Conservation (phyloP, 2,888 invertebrate species). For the Phanerotoma sp. region DNA sequence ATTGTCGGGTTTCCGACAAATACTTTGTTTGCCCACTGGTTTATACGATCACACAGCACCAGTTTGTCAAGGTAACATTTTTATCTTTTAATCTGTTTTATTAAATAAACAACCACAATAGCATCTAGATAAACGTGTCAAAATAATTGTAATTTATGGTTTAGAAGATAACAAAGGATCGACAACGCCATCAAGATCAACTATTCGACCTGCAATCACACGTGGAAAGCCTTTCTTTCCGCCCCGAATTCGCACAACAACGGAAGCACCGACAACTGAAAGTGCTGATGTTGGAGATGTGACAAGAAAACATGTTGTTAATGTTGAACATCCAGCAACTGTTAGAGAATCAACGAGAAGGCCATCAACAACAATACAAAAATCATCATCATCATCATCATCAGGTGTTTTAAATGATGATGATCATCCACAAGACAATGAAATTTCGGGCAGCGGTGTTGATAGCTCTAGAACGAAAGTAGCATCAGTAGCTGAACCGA, state of each 20-base stretch:
- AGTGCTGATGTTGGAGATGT: conserved; percentile 40
- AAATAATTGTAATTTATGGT: too few species aligned
- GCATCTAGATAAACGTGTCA: too few species aligned
- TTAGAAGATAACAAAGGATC: neutral
- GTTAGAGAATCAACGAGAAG: conserved; percentile 49
- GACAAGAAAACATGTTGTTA: conserved; percentile 6
- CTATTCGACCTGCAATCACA: conserved; percentile 46
- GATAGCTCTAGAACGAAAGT: conserved; percentile 51
- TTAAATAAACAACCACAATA: too few species aligned
- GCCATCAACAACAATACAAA: conserved; percentile 44
- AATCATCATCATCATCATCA: conserved; percentile 40
- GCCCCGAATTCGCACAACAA: conserved; percentile 46
- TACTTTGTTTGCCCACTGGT: conserved; percentile 75
- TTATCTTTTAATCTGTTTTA: too few species aligned
- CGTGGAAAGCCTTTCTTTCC: conserved; percentile 54
- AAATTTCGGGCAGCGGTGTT: conserved; percentile 62
- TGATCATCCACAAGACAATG: conserved; percentile 79
- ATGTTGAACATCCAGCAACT: conserved; percentile 48
- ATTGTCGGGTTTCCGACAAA: conserved; percentile 67
- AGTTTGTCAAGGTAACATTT: conserved; percentile 66
- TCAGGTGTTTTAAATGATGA: conserved; percentile 53
- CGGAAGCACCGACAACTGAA: conserved; percentile 40
- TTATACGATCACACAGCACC: conserved; percentile 79
- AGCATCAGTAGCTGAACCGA: conserved; percentile 55
- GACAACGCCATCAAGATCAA: conserved; percentile 41